Base-by-base conservation (phyloP, 2,113 vertebrate species). In the Gnathonemus longibarbis region DNA sequence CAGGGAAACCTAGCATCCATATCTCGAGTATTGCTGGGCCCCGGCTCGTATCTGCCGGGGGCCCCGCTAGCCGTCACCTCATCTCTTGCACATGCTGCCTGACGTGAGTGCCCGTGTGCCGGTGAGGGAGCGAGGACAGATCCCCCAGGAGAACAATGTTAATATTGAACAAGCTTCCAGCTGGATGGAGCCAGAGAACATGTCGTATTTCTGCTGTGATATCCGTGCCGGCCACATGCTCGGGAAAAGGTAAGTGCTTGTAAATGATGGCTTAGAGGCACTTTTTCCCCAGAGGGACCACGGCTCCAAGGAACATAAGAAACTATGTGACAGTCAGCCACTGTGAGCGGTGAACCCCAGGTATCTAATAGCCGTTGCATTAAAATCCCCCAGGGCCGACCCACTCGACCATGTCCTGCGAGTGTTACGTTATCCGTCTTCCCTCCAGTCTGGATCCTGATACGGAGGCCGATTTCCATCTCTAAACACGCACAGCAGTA, bases 241-340 rank as follows among this genome's bases (percentile, higher is more conserved):
- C 46, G 39, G 89, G 19, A 90, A 58, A 83, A 88, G 48, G 66
- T 88, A 83, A 88, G 46, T 58, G 70, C 70, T 88, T 90, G 66
- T 88, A 88, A 88, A 88, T 77, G 84, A 88, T 74, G 70, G 49
- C 90, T 88, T 88, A 46, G 90, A 46, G 90, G 35, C 66, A 52
- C 35, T 31, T 66, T 24, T 17, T 56, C 42, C 89, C 27, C 31
- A 31, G 74, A 24, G 70, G 88, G 74, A 35, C 42, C 8, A 13
- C 11, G 13, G 48, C n/a, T 80, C 85, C n/a, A 15, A 21, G 58
- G 62, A 88, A 13, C 90, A 48, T 21, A 4, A 19, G 48, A 83
- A 50, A 83, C 85, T 45, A 77, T 27, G 50, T 88, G 90, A 80
- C 90, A 90, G 90, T 83, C 66, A 27, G 85, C 42, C 46, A 42